Percentiles rank a stretch among this genome's conserved stretches.
Conservation (phyloP, 1,140 invertebrate genomes). For the Conus ventricosus region DNA sequence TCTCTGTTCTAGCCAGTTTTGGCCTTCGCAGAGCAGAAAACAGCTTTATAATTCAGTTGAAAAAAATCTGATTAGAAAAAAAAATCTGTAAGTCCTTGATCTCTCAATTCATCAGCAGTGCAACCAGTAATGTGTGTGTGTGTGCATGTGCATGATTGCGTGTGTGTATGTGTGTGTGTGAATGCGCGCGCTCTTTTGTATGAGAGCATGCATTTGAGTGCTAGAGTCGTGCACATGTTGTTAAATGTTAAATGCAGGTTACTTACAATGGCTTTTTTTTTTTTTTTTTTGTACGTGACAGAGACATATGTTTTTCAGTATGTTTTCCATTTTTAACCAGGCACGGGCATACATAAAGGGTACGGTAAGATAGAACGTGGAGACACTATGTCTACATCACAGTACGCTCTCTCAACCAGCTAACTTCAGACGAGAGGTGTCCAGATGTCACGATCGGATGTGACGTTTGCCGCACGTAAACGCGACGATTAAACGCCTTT, state of each 20-base stretch:
- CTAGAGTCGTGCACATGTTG: too few species aligned
- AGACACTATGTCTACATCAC: neutral
- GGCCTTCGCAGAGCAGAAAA: too few species aligned
- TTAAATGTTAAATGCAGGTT: neutral
- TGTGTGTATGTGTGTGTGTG: neutral
- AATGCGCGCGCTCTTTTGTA: too few species aligned
- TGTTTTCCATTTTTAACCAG: neutral
- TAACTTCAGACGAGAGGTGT: neutral
- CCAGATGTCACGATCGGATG: neutral
- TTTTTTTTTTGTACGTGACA: neutral
- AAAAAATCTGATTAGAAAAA: too few species aligned
- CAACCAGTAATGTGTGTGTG: neutral
- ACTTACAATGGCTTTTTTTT: neutral
- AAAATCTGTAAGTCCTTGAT: too few species aligned
- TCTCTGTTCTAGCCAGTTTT: too few species aligned
- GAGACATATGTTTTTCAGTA: neutral
- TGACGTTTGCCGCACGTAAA: neutral
- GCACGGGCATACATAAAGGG: neutral
- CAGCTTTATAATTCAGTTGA: too few species aligned
- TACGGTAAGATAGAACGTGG: slow-evolving; percentile 1
- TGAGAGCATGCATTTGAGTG: too few species aligned
- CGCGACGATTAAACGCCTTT: neutral
- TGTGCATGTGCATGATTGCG: neutral
- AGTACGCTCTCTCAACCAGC: neutral
- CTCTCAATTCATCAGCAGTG: too few species aligned